A percentile compares a stretch with the other conserved stretches of the same genome.
phyloP scores from a whole-genome alignment of 2,888 invertebrate genomes.

The Orchesellides sinensis region DNA sequence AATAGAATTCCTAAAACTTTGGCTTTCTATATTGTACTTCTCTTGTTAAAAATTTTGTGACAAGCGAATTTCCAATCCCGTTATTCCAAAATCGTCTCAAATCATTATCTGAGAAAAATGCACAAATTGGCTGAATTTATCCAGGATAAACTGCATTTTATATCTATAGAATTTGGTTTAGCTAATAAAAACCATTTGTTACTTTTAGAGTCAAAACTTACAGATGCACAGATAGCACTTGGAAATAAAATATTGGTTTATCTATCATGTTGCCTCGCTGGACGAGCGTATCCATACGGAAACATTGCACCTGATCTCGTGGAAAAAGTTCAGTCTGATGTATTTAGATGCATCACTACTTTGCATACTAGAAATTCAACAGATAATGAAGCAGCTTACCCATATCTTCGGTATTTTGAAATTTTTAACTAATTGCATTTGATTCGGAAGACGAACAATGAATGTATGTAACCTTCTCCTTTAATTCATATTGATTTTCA shows the following conservation, averaged over 20 bases:
- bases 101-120: neutral
- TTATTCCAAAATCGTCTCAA: no score
- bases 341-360: slow-evolving; percentile 84
- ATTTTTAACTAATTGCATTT: neutral
- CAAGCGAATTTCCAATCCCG: neutral
- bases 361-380: slow-evolving; percentile 82
- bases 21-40: no score
- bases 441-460: neutral
- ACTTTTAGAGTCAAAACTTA: slow-evolving; percentile 75
- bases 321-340: slow-evolving; percentile 84
- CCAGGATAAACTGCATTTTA: no score
- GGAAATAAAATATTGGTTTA: slow-evolving; percentile 92
- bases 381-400: slow-evolving; percentile 83
- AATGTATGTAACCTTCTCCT: no score
- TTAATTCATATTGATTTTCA: slow-evolving; percentile 76
- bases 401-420: slow-evolving; percentile 80
- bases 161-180: neutral
- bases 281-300: slow-evolving; percentile 88
- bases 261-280: slow-evolving; percentile 91
- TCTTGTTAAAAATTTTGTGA: no score
- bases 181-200: neutral
- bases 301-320: slow-evolving; percentile 82
- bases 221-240: slow-evolving; percentile 79
- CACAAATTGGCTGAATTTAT: no score
- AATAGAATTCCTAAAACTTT: no score